Percentiles rank a stretch among this genome's conserved stretches.
These are phyloP conservation scores for Margaritifera margaritifera DNA, from an alignment of 2,888 invertebrate species.

Conservation along the genomic window DNA sequence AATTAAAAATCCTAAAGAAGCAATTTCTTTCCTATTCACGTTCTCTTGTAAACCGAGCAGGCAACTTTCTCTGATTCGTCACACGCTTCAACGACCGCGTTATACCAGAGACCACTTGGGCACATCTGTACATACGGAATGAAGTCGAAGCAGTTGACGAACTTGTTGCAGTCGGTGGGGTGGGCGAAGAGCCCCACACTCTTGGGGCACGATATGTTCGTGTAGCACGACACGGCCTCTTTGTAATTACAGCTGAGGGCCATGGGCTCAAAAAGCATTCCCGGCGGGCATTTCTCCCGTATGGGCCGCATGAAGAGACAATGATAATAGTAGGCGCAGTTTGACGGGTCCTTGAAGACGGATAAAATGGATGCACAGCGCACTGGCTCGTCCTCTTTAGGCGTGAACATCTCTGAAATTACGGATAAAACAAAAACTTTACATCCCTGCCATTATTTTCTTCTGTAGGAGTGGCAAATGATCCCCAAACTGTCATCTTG, in stretches of 20 bases:
- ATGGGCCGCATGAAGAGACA: conserved; percentile 41
- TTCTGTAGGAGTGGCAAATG: too few relatives aligned
- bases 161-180: conserved; percentile 43
- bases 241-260: conserved; percentile 49
- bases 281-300: conserved; percentile 41
- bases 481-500: too few relatives aligned
- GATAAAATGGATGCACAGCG: conserved; percentile 62
- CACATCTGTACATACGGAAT: conserved; percentile 49
- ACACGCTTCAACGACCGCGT: conserved; percentile 71
- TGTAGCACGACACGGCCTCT: conserved; percentile 48
- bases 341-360: conserved; percentile 46
- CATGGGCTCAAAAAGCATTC: conserved; percentile 47
- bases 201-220: conserved; percentile 40
- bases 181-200: conserved; percentile 45
- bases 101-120: conserved; percentile 36
- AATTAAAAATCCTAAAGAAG: neutral
- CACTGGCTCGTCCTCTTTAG: conserved; percentile 40
- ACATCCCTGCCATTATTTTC: too few relatives aligned
- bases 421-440: neutral
- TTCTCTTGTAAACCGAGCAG: conserved; percentile 23
- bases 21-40: neutral
- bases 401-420: conserved; percentile 39
- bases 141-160: conserved; percentile 48
- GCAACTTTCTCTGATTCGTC: conserved; percentile 33
- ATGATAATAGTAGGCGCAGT: conserved; percentile 52